Evolutionary conservation across 1,140 invertebrate species (phyloP), one percentile per base, ranked within the genome.

Genomic region (Kradibia gibbosae): DNA sequence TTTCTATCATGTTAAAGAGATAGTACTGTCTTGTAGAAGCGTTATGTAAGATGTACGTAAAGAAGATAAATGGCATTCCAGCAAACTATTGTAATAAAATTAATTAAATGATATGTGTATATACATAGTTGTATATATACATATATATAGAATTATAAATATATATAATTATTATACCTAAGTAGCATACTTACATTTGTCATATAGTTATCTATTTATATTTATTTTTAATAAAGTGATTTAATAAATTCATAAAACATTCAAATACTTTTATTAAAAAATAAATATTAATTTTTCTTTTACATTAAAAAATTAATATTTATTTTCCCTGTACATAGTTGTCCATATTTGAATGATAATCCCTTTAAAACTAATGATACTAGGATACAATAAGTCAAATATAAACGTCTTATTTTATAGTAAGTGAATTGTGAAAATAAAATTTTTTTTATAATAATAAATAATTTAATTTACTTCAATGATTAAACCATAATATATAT

Each of bases 61-160:
- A 50, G 36, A 73, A 34, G 72, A 71, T 22, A 39, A 25, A 78
- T 78, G 57, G 76, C 71, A 82, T 78, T 78, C 25, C 71, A 82
- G 45, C 28, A 67, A 76, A 75, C 78, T 78, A 78, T 77, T 82
- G 42, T 77, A 73, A 73, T 74, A 82, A 13, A 36, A 67, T 48
- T 57, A 82, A 78, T 74, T 67, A 82, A 78, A 75, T 67, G 65
- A 78, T 82, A 34, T 74, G 36, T 71, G 42, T 36, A 65, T 65
- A 42, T 39, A 45, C 20, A 65, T 65, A 39, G 22, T n/a, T 70
- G 42, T 70, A 42, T n/a, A 70, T 70, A n/a, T 34, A 70, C 42
- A 39, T 70, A 70, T 70, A 36, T 70, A 39, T n/a, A 42, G 13
- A 70, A 39, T 39, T 42, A 53, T 70, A 36, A 25, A 42, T 48